phyloP scores from a whole-genome alignment of 2,113 vertebrate species.

The Brienomyrus brachyistius region DNA sequence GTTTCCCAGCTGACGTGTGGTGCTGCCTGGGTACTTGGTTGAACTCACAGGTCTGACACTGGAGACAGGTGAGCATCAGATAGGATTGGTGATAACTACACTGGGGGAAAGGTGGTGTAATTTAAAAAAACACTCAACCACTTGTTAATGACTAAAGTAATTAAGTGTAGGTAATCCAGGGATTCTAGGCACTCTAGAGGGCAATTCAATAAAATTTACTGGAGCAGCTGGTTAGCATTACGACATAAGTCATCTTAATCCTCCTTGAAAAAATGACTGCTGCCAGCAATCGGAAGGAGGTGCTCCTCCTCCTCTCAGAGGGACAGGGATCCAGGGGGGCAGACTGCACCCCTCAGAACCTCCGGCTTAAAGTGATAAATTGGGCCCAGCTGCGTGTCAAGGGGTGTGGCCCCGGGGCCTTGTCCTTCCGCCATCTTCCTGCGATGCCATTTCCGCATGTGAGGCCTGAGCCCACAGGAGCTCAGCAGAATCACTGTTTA shows the following conservation, averaged over 20 bases:
- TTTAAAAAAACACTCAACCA: neutral
- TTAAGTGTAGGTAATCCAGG: constrained; percentile 14
- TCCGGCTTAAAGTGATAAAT: neutral
- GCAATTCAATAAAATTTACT: constrained; percentile 13
- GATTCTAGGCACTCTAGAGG: neutral
- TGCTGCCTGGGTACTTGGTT: neutral
- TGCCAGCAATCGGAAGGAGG: neutral
- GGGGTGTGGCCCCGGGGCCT: neutral
- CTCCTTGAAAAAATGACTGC: constrained; percentile 12
- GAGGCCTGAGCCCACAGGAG: neutral
- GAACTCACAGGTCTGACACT: constrained; percentile 33
- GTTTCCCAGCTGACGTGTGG: neutral
- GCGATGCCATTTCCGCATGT: neutral
- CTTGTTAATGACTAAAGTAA: constrained; percentile 3
- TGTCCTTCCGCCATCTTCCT: neutral
- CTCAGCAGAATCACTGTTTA: neutral
- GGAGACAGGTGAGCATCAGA: constrained; percentile 56
- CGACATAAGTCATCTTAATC: constrained; percentile 12
- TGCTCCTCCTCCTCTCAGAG: neutral
- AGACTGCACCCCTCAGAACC: neutral
- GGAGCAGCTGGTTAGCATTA: constrained; percentile 11
- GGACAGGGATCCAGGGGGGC: neutral
- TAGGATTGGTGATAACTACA: constrained; percentile 51
- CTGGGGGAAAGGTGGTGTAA: neutral
- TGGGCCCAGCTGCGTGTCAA: neutral